Evolutionary conservation across 2,888 invertebrate species (phyloP).

Genomic region (Psococerastis gibbosa): DNA sequence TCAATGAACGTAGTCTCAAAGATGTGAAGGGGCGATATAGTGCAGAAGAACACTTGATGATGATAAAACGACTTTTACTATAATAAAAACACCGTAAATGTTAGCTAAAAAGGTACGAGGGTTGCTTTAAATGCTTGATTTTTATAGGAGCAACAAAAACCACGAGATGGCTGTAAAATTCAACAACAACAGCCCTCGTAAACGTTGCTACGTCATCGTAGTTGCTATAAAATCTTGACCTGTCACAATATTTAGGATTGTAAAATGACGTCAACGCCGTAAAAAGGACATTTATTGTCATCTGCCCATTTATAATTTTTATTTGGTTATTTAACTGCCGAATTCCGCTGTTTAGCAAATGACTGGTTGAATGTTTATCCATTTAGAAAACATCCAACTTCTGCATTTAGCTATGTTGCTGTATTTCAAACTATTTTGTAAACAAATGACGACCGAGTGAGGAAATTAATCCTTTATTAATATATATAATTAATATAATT

Average conservation of each 20-base stretch:
- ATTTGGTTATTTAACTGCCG: too few relatives aligned
- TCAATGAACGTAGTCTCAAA: too few relatives aligned
- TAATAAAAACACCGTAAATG: conserved; percentile 6
- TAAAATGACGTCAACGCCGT: conserved; percentile 8
- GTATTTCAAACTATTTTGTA: too few relatives aligned
- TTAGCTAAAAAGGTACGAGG: conserved; percentile 4
- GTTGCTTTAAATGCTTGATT: neutral
- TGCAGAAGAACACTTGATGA: neutral
- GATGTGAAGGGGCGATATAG: too few relatives aligned
- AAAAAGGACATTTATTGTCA: conserved; percentile 2
- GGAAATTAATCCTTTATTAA: too few relatives aligned
- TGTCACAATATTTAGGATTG: conserved; percentile 6
- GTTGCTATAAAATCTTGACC: conserved; percentile 3
- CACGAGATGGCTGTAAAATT: neutral
- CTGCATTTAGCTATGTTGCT: too few relatives aligned
- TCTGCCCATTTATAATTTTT: too few relatives aligned
- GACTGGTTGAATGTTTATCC: too few relatives aligned
- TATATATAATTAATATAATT: too few relatives aligned
- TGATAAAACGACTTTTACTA: conserved; percentile 1
- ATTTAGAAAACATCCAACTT: too few relatives aligned
- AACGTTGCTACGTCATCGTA: conserved; percentile 6
- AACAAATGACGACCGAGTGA: too few relatives aligned
- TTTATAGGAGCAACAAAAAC: conserved; percentile 4
- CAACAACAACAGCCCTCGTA: neutral
- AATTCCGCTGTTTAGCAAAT: too few relatives aligned